A percentile compares a stretch with the other conserved stretches of the same genome.
phyloP scores from a whole-genome alignment of 2,888 invertebrate genomes.

The Dexiosoma caninum region DNA sequence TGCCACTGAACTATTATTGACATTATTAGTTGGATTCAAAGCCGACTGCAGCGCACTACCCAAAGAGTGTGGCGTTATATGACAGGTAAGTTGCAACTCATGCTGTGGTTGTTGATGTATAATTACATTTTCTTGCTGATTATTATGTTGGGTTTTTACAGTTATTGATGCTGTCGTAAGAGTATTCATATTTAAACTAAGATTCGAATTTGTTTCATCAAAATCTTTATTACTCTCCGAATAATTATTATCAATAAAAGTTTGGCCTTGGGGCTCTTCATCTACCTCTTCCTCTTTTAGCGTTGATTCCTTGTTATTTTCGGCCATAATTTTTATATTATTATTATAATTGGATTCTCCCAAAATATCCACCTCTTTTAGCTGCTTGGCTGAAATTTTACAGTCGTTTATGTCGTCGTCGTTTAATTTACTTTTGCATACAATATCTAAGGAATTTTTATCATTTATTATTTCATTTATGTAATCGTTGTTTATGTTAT shows the following conservation, averaged over 20 bases:
- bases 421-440: conserved; percentile 51
- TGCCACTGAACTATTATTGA: conserved; percentile 30
- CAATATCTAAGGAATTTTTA: conserved; percentile 44
- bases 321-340: conserved; percentile 63
- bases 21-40: conserved; percentile 65
- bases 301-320: conserved; percentile 51
- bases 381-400: conserved; percentile 25
- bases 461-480: conserved; percentile 47
- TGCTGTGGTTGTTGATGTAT: conserved; percentile 41
- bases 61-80: conserved; percentile 63
- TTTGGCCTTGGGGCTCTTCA: conserved; percentile 2
- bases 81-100: conserved; percentile 46
- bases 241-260: conserved; percentile 25
- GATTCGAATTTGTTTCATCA: conserved; percentile 37
- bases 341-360: conserved; percentile 34
- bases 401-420: conserved; percentile 35
- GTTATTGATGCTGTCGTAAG: conserved; percentile 13
- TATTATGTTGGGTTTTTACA: conserved; percentile 18
- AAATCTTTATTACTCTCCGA: conserved; percentile 33
- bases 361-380: conserved; percentile 36
- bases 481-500: conserved; percentile 51
- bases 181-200: conserved; percentile 61
- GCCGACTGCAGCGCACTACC: conserved; percentile 69
- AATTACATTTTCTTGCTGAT: conserved; percentile 27
- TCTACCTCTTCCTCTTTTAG: conserved; percentile 39